A percentile compares a stretch with the other conserved stretches of the same genome.
Evolutionary conservation across 2,888 invertebrate genomes (phyloP).

Genomic region (Aspidapion aeneum): DNA sequence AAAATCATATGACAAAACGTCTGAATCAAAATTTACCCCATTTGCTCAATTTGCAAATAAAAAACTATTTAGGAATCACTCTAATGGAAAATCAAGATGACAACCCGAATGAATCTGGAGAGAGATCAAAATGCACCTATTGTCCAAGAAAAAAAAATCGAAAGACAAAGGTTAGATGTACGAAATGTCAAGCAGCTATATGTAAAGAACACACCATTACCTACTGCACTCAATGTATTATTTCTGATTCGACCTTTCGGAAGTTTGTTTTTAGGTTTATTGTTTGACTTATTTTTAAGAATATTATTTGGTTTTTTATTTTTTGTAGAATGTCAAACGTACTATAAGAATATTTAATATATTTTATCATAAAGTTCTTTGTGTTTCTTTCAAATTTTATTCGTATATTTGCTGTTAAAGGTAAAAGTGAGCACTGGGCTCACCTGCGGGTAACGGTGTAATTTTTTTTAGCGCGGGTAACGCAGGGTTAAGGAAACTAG

Average conservation of each 20-base stretch:
- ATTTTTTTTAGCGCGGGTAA: constrained; percentile 6
- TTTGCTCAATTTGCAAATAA: constrained; percentile 5
- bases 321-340: neutral
- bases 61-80: constrained; percentile 3
- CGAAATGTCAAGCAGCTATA: neutral
- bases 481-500: constrained; percentile 5
- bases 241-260: neutral
- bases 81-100: neutral
- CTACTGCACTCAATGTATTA: neutral
- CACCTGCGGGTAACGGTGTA: constrained; percentile 5
- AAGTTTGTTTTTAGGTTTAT: neutral
- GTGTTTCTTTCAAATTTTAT: constrained; percentile 3
- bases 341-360: constrained; percentile 4
- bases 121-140: constrained; percentile 8
- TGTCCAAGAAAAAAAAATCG: constrained; percentile 1
- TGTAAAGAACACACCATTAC: neutral
- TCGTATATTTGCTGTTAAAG: constrained; percentile 2
- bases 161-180: neutral
- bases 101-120: neutral
- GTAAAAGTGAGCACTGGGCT: constrained; percentile 4
- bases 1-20: neutral
- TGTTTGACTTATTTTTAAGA: neutral
- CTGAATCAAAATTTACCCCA: constrained; percentile 8
- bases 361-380: constrained; percentile 1
- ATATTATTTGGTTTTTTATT: neutral